Base-by-base conservation (phyloP, 2,113 vertebrate species). In the Lichenostomus cassidix region DNA sequence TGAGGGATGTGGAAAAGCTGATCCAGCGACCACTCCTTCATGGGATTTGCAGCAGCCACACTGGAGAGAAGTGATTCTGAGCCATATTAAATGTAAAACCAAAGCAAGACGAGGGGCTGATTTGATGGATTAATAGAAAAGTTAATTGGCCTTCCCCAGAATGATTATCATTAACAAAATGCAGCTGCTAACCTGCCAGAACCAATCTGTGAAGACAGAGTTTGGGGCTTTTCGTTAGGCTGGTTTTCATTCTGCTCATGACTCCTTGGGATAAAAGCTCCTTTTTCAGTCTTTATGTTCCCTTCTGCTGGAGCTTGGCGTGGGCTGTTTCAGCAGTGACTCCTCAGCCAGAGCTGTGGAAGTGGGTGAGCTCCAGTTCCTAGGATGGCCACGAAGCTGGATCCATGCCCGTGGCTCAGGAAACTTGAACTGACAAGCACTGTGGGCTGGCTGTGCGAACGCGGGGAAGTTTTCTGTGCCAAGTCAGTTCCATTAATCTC, bases 401-500 rank as follows among this genome's bases (percentile, higher is more conserved):
- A 49, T 28, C 14, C 3, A 0, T 31, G 67, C 46, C 78, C 1
- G 2, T 55, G 87, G 47, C 59, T 80, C 55, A 50, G 88, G 94
- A 74, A 91, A 94, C 78, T 14, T 19, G 82, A 92, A 28, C 46
- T 85, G 95, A 95, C 85, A 90, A 15, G 94, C 82, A 4, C 19
- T 2, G 63, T 42, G 87, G 90, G 87, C 93, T 73, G 93, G 59
- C 93, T 85, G 84, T 47, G 94, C 24, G 11, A 41, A 33, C 2
- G 10, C 44, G 27, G 88, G 93, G 73, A 86, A 92, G 94, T 93
- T 90, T 90, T 79, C 91, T 96, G 93, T 90, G 95, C 94, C 95
- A 87, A 95, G 96, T 94, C 94, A 89, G 27, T 77, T 80, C 95
- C 96, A 97, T 97, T 97, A 97, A 97, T 98, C 97, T 96, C 17